Percentiles rank a stretch among this genome's conserved stretches.
Conservation (phyloP, 2,888 invertebrate genomes). For the Drosophila colorata region DNA sequence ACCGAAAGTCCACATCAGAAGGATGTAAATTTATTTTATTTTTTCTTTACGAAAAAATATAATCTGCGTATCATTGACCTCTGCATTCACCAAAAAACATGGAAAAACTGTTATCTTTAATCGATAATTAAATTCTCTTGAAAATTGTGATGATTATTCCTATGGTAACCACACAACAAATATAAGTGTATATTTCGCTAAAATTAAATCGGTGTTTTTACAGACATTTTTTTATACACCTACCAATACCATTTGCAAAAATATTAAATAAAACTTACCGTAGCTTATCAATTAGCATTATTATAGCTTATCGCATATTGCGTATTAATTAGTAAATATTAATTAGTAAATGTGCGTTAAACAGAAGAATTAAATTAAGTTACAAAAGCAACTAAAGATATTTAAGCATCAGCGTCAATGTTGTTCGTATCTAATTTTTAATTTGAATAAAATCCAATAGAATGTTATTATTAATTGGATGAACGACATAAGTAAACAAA, state of each 20-base stretch:
- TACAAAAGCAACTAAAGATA: conserved; percentile 5
- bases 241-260: neutral
- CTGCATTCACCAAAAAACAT: neutral
- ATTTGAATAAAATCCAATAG: neutral
- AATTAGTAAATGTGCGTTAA: conserved; percentile 21
- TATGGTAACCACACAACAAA: too few species aligned
- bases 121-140: neutral
- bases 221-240: too few species aligned
- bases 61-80: neutral
- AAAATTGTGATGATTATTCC: neutral
- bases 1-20: neutral
- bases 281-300: conserved; percentile 12
- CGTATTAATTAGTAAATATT: conserved; percentile 23
- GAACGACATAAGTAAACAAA: too few species aligned
- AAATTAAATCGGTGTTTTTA: too few species aligned
- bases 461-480: neutral
- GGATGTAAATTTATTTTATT: neutral
- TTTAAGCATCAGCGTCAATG: neutral
- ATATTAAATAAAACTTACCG: too few species aligned
- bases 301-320: neutral
- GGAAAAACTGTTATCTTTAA: neutral
- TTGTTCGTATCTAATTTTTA: neutral
- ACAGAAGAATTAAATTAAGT: neutral
- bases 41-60: neutral
- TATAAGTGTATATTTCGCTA: too few species aligned